A percentile compares a stretch with the other conserved stretches of the same genome.
These are phyloP conservation scores for Bufo bufo DNA, from an alignment of 2,113 vertebrate genomes.

Conservation along the genomic window DNA sequence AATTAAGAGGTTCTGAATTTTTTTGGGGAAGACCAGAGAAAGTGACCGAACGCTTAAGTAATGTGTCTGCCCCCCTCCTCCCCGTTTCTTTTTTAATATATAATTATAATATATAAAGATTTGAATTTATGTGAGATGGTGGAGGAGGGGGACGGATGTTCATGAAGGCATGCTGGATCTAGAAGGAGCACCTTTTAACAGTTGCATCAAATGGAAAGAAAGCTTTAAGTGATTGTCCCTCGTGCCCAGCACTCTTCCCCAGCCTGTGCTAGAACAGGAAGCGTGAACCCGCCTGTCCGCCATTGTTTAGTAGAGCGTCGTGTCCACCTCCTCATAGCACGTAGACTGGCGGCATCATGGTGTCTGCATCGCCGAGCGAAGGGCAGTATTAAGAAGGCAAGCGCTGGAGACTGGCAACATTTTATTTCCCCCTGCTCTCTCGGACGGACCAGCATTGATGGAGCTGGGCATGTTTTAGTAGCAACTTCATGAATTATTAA, in stretches of 20 bases:
- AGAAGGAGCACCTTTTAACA: not conserved
- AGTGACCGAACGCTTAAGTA: not conserved
- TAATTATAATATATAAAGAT: conserved; percentile 76
- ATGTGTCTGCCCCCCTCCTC: conserved; percentile 12
- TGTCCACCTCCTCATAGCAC: not conserved
- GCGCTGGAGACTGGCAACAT: not conserved
- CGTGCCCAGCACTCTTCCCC: not conserved
- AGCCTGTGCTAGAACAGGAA: not conserved
- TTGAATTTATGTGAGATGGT: conserved; percentile 73
- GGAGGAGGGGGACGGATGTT: not conserved
- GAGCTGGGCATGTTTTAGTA: not conserved
- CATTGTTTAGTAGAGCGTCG: not conserved
- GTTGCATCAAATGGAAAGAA: not conserved
- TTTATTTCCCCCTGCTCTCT: not conserved
- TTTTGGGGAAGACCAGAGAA: conserved; percentile 29
- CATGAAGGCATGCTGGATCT: not conserved
- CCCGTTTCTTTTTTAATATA: conserved; percentile 69
- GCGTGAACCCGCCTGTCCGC: not conserved
- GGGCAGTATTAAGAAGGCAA: not conserved
- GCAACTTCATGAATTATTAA: not conserved
- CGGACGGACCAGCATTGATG: not conserved
- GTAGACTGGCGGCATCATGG: not conserved
- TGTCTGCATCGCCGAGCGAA: too few relatives aligned
- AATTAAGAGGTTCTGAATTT: conserved; percentile 56
- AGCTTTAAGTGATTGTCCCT: conserved; percentile 27